Percentiles rank a stretch among this genome's conserved stretches.
Conservation (phyloP, 2,113 vertebrate species). For the Passer domesticus region DNA sequence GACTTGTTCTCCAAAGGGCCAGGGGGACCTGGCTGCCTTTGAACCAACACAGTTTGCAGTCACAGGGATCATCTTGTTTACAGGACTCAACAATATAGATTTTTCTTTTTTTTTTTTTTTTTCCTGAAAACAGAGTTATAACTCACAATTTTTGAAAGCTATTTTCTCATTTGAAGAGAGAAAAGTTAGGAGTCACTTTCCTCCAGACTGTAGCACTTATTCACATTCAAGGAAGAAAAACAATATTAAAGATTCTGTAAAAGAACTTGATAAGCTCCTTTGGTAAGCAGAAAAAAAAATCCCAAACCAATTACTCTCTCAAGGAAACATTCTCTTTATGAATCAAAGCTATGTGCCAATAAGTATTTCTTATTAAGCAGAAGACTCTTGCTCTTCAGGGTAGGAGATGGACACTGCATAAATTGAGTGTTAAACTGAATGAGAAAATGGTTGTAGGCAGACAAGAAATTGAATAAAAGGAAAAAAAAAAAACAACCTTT, state of each 20-base stretch:
- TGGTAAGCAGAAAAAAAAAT: not conserved
- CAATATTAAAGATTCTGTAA: constrained; percentile 16
- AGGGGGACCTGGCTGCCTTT: not conserved
- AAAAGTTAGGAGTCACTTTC: not conserved
- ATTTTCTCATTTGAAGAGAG: not conserved
- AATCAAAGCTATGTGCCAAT: constrained; percentile 17
- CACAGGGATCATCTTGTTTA: not conserved
- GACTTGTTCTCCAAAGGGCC: not conserved
- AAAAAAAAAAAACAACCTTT: not conserved
- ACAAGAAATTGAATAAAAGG: not conserved
- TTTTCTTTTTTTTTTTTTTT: not conserved
- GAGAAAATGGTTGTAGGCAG: not conserved
- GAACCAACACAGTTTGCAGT: not conserved
- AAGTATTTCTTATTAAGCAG: not conserved
- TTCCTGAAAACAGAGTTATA: not conserved
- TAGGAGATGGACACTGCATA: not conserved
- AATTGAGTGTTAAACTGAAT: not conserved
- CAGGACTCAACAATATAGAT: not conserved
- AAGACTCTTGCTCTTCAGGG: not conserved
- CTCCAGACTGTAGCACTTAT: not conserved
- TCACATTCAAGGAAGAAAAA: constrained; percentile 6
- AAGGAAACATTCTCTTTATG: constrained; percentile 18
- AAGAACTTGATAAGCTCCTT: constrained; percentile 22
- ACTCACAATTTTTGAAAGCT: not conserved
- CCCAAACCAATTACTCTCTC: not conserved